phyloP scores from a whole-genome alignment of 1,140 invertebrate genomes.

The Sycophila sp. region DNA sequence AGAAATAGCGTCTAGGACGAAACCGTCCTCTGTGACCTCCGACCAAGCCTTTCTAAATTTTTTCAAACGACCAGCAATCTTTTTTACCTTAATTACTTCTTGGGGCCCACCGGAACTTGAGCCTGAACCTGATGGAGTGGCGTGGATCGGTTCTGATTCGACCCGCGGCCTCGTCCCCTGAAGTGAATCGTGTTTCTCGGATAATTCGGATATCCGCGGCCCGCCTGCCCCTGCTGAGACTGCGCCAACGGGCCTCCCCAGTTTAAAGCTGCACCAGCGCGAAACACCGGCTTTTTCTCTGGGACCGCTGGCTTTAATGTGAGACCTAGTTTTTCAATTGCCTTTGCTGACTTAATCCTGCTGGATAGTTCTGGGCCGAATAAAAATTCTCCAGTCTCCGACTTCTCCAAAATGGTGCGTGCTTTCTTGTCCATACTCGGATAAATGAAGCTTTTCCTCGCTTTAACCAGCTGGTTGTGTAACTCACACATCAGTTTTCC shows the following conservation, averaged over 20 bases:
- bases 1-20: background rate
- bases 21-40: background rate
- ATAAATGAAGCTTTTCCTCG: constrained; percentile 4
- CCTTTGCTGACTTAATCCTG: constrained; percentile 8
- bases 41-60: background rate
- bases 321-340: constrained; percentile 3
- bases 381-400: constrained; percentile 43
- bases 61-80: background rate
- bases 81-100: background rate
- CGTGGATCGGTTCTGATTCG: background rate
- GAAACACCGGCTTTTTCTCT: background rate
- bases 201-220: background rate
- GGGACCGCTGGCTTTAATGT: background rate
- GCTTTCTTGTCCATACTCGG: constrained; percentile 9
- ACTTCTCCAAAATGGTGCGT: constrained; percentile 45
- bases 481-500: background rate
- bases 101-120: background rate
- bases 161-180: background rate
- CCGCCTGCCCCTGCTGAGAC: background rate
- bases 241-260: background rate
- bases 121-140: background rate
- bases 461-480: background rate
- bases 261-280: background rate
- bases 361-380: constrained; percentile 19
- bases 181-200: background rate